These are phyloP conservation scores for Silurus meridionalis DNA, from an alignment of 2,113 vertebrate genomes.

Conservation along the genomic window DNA sequence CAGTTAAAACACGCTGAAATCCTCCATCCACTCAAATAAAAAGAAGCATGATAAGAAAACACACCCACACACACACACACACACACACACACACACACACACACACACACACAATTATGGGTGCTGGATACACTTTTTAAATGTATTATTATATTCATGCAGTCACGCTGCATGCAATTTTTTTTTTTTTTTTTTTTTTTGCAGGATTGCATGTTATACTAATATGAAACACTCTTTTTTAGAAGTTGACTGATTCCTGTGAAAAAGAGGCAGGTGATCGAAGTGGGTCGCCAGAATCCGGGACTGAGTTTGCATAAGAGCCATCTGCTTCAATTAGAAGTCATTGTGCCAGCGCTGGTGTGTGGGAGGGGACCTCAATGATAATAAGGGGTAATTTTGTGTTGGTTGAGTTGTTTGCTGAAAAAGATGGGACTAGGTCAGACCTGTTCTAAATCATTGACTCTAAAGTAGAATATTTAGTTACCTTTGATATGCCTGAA, in stretches of 20 bases:
- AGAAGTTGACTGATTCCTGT: slow-evolving; percentile 36
- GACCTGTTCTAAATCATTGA: slow-evolving; percentile 29
- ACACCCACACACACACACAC: too few relatives aligned
- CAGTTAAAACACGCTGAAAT: slow-evolving; percentile 38
- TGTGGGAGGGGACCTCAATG: slow-evolving; percentile 40
- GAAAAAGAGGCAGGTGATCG: slow-evolving; percentile 38
- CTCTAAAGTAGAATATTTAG: slow-evolving; percentile 10
- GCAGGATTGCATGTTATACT: slow-evolving; percentile 37
- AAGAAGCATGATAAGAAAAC: slow-evolving; percentile 24
- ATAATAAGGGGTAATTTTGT: slow-evolving; percentile 51
- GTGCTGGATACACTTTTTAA: slow-evolving; percentile 14
- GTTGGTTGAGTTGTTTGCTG: slow-evolving; percentile 43
- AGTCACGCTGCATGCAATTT: neutral
- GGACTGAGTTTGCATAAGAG: slow-evolving; percentile 42
- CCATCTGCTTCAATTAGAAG: slow-evolving; percentile 55
- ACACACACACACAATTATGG: neutral
- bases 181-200: neutral
- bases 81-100: too few relatives aligned
- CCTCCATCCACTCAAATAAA: neutral
- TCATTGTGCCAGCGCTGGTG: slow-evolving; percentile 43
- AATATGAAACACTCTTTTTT: slow-evolving; percentile 28
- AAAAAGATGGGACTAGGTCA: slow-evolving; percentile 28
- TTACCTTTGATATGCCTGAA: slow-evolving; percentile 24
- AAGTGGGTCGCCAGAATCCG: slow-evolving; percentile 30
- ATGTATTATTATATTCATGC: slow-evolving; percentile 28